These are phyloP conservation scores for Eulacestoma nigropectus DNA, from an alignment of 2,113 vertebrate genomes.

Conservation along the genomic window DNA sequence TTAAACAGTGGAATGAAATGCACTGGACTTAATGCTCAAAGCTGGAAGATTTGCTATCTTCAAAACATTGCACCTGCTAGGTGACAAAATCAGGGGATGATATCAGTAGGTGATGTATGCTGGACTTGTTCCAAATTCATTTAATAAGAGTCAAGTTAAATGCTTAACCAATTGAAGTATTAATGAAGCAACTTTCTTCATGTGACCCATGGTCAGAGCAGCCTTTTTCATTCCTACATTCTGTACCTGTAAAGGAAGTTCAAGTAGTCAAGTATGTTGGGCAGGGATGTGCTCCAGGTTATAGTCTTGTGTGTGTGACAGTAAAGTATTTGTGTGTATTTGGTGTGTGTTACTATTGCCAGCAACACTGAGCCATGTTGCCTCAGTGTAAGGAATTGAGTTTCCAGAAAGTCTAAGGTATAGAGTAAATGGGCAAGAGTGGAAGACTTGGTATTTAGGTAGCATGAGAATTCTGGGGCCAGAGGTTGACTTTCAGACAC, in stretches of 20 bases:
- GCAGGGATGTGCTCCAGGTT: background rate
- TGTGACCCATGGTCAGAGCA: background rate
- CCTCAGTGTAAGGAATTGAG: accelerated
- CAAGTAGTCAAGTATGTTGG: background rate
- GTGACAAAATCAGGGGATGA: background rate
- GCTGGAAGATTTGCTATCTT: background rate
- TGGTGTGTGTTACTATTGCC: background rate
- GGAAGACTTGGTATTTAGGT: background rate
- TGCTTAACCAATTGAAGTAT: background rate
- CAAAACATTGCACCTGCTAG: background rate
- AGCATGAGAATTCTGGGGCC: background rate
- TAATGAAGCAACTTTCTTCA: background rate
- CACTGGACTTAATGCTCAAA: background rate
- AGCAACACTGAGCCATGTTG: background rate
- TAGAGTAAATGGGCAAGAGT: background rate
- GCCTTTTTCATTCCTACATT: accelerated
- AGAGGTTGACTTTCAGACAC: background rate
- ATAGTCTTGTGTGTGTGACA: too few relatives aligned
- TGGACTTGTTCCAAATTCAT: background rate
- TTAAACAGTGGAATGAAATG: background rate
- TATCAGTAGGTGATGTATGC: background rate
- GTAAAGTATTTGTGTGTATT: accelerated
- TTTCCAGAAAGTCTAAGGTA: background rate
- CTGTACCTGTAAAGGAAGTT: background rate
- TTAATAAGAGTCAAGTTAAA: background rate